A percentile compares a stretch with the other conserved stretches of the same genome.
phyloP scores from a whole-genome alignment of 1,140 invertebrate species.

The Drosophila saltans region DNA sequence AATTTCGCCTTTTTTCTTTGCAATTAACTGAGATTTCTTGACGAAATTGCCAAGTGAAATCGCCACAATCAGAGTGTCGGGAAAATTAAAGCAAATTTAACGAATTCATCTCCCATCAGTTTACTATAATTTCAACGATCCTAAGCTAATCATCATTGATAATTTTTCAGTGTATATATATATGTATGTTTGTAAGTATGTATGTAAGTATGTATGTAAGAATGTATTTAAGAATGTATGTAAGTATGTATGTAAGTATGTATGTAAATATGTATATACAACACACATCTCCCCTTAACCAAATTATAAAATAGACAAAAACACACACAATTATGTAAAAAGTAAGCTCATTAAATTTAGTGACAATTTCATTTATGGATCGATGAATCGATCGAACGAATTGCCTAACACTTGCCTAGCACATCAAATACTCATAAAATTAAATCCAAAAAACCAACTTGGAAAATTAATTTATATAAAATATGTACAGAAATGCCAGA shows the following conservation, averaged over 20 bases:
- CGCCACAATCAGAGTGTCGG: background rate
- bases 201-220: too few species aligned
- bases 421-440: background rate
- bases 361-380: background rate
- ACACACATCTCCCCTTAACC: too few species aligned
- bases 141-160: background rate
- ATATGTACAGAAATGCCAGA: background rate
- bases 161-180: background rate
- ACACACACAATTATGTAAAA: background rate
- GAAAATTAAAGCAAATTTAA: background rate
- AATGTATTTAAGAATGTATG: too few species aligned
- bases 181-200: too few species aligned
- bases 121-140: background rate
- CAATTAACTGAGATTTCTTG: slow-evolving; percentile 12
- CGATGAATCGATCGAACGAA: background rate
- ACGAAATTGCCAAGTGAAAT: background rate
- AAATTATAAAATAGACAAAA: background rate
- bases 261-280: too few species aligned
- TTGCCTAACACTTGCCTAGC: background rate
- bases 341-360: background rate
- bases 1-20: background rate
- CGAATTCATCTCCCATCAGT: too few species aligned
- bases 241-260: too few species aligned
- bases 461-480: background rate
- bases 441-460: background rate